These are phyloP conservation scores for Chondrosia reniformis DNA, from an alignment of 37 sponge, comb jelly and placozoan species.

Conservation along the genomic window DNA sequence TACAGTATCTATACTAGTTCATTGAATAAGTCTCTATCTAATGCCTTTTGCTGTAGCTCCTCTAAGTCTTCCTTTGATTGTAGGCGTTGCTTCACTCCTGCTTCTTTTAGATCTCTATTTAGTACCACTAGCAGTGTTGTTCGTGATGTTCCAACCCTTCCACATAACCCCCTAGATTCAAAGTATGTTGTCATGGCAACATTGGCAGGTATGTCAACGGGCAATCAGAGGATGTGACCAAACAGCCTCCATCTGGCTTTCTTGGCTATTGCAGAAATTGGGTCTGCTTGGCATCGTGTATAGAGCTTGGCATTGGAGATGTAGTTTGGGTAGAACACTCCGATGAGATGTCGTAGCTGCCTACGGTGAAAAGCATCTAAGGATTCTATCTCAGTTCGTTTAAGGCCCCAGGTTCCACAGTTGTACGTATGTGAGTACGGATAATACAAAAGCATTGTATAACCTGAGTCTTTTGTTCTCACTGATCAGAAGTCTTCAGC, in stretches of 20 bases:
- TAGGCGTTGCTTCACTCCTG: neutral
- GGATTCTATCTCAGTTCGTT: neutral
- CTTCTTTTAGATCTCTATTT: constrained; percentile 12
- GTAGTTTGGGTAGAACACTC: constrained; percentile 1
- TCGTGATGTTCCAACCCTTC: constrained; percentile 12
- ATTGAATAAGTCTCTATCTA: too few species aligned
- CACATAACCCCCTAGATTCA: neutral
- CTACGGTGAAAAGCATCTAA: constrained; percentile 21
- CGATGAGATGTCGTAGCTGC: constrained; percentile 18
- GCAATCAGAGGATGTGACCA: constrained; percentile 19
- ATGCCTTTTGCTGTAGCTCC: neutral
- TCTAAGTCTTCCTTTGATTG: constrained; percentile 17
- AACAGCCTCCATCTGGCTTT: constrained; percentile 19
- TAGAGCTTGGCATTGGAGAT: neutral
- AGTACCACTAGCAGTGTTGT: constrained; percentile 16
- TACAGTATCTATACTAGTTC: too few species aligned
- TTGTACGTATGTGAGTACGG: constrained; percentile 24
- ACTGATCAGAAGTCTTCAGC: too few species aligned
- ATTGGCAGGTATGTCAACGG: constrained; percentile 14
- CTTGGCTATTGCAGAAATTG: constrained; percentile 14
- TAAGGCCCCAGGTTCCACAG: constrained; percentile 27
- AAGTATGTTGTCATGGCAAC: constrained; percentile 18
- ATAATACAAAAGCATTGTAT: constrained; percentile 13
- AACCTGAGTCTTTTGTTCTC: too few species aligned
- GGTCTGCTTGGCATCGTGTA: constrained; percentile 5